phyloP scores from a whole-genome alignment of 2,888 invertebrate species.

The Tetragonisca angustula region DNA sequence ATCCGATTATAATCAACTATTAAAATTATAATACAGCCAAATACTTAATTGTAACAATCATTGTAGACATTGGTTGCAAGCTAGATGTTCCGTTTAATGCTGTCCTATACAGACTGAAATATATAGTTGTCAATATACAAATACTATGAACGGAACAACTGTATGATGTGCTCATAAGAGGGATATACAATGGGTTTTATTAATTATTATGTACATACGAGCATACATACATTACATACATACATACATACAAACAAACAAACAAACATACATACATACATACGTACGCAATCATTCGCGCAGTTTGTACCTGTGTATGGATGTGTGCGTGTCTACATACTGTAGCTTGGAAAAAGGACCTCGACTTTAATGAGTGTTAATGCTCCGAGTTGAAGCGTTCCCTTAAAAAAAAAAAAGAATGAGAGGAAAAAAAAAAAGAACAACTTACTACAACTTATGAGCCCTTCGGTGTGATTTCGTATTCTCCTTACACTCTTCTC shows the following conservation, averaged over 20 bases:
- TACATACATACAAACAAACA: conserved; percentile 61
- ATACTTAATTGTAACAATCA: conserved; percentile 77
- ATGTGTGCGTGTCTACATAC: conserved; percentile 63
- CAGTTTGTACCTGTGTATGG: conserved; percentile 54
- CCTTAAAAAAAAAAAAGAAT: not conserved
- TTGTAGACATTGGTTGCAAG: conserved; percentile 77
- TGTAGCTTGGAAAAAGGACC: conserved; percentile 52
- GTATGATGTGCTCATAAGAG: conserved; percentile 71
- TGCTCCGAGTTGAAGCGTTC: conserved; percentile 33
- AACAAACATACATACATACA: conserved; percentile 61
- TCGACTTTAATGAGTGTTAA: conserved; percentile 35
- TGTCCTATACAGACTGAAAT: conserved; percentile 45
- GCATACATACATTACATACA: conserved; percentile 40
- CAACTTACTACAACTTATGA: conserved; percentile 56
- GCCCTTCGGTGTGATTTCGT: conserved; percentile 37
- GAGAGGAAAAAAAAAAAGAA: not conserved
- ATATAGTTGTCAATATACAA: conserved; percentile 54
- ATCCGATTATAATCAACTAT: conserved; percentile 78
- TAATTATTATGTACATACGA: conserved; percentile 73
- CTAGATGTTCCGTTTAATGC: conserved; percentile 73
- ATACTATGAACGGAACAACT: conserved; percentile 70
- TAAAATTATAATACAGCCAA: conserved; percentile 83
- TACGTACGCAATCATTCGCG: conserved; percentile 42
- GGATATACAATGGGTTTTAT: conserved; percentile 75
- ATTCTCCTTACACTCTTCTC: conserved; percentile 45